Evolutionary conservation across 2,113 vertebrate genomes (phyloP).

Genomic region (Corapipo altera): DNA sequence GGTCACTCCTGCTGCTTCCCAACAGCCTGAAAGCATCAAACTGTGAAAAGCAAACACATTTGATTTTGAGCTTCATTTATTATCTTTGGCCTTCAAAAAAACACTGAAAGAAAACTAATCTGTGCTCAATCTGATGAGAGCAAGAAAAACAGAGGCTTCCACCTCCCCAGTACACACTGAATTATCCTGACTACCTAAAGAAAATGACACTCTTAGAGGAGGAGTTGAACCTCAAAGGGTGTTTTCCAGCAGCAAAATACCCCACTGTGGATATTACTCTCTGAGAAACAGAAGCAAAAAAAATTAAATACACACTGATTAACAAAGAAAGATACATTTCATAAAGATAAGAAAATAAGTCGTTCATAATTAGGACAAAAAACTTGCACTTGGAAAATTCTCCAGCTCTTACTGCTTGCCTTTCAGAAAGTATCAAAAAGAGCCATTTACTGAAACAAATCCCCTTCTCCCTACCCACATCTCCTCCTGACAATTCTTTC

Average conservation of each 20-base stretch:
- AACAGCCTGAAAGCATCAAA: neutral
- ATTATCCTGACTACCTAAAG: neutral
- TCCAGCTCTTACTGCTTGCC: neutral
- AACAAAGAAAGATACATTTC: neutral
- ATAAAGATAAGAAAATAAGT: neutral
- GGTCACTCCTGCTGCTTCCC: neutral
- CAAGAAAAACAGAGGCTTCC: neutral
- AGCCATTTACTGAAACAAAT: neutral
- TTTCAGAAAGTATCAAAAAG: neutral
- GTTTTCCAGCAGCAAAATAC: neutral
- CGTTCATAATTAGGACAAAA: neutral
- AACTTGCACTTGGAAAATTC: neutral
- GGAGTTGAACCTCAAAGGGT: neutral
- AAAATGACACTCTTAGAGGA: neutral
- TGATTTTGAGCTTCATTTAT: neutral
- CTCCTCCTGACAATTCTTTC: neutral
- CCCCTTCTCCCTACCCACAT: neutral
- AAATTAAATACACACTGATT: neutral
- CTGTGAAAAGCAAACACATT: neutral
- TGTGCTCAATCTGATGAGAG: accelerated
- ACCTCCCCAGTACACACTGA: neutral
- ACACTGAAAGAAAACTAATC: neutral
- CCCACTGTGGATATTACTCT: neutral
- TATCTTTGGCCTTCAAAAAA: neutral
- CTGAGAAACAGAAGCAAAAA: neutral